Percentiles rank a stretch among this genome's conserved stretches.
These are phyloP conservation scores for Bovichtus diacanthus DNA, from an alignment of 2,797 vertebrate species.

Conservation along the genomic window DNA sequence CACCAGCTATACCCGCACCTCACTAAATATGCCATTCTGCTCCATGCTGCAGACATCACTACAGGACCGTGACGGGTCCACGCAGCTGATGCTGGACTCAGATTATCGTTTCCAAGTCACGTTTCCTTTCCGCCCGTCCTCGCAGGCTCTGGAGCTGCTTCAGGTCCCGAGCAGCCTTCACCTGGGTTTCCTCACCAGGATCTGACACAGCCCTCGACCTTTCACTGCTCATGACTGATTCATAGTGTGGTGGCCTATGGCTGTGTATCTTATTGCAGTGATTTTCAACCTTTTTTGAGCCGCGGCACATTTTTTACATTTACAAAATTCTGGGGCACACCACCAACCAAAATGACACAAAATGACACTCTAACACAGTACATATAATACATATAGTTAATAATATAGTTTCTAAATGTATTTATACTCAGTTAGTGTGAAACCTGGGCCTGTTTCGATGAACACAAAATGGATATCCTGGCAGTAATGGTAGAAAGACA, in stretches of 20 bases:
- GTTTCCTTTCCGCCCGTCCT: constrained; percentile 92
- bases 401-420: too few relatives aligned
- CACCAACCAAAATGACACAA: too few relatives aligned
- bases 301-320: too few relatives aligned
- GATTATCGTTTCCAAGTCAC: constrained; percentile 96
- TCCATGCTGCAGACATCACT: constrained; percentile 88
- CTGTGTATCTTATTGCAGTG: constrained; percentile 10
- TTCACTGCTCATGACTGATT: constrained; percentile 25
- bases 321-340: too few relatives aligned
- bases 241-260: background rate
- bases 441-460: too few relatives aligned
- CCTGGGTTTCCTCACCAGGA: constrained; percentile 90
- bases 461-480: too few relatives aligned
- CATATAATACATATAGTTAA: too few relatives aligned
- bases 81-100: constrained; percentile 93
- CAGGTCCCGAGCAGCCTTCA: constrained; percentile 95
- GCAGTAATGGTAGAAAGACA: too few relatives aligned
- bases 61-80: constrained; percentile 87
- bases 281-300: too few relatives aligned
- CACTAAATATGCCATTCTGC: constrained; percentile 19
- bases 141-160: constrained; percentile 92
- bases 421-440: too few relatives aligned
- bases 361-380: too few relatives aligned
- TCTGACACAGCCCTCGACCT: constrained; percentile 79
- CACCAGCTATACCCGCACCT: background rate